Evolutionary conservation across 2,888 invertebrate genomes (phyloP).

Genomic region (Hypselothyrea guttata): DNA sequence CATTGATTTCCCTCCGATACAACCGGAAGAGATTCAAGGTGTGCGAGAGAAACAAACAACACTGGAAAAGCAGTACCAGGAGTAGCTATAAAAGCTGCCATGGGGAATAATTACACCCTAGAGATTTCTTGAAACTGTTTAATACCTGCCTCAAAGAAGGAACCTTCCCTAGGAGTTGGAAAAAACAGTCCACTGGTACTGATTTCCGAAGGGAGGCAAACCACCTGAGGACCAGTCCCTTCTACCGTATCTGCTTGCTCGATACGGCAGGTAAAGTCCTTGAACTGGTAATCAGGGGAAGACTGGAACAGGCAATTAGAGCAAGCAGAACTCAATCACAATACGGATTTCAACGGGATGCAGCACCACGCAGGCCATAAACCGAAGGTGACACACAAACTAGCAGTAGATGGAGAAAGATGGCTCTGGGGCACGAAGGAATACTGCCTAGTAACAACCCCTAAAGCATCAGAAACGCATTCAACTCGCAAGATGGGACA

Average conservation of each 20-base stretch:
- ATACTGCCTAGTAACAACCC: constrained; percentile 1
- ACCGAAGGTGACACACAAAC: not conserved
- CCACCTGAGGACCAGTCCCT: not conserved
- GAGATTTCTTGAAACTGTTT: too few relatives aligned
- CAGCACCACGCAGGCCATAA: not conserved
- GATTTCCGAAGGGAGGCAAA: not conserved
- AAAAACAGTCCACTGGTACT: not conserved
- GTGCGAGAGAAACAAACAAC: too few relatives aligned
- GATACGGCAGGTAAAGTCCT: not conserved
- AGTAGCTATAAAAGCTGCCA: too few relatives aligned
- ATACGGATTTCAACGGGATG: too few relatives aligned
- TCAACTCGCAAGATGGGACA: not conserved
- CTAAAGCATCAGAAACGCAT: not conserved
- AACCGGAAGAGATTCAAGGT: too few relatives aligned
- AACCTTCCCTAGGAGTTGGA: not conserved
- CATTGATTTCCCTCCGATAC: too few relatives aligned
- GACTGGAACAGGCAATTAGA: too few relatives aligned
- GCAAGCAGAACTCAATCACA: too few relatives aligned
- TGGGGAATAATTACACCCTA: too few relatives aligned
- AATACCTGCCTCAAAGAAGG: not conserved
- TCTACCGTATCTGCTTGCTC: not conserved
- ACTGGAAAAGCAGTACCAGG: too few relatives aligned
- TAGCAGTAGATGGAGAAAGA: not conserved
- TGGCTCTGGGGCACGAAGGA: constrained; percentile 1
- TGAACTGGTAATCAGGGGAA: not conserved